Evolutionary conservation across 2,888 invertebrate species (phyloP).

Genomic region (Petrophora chlorosata): DNA sequence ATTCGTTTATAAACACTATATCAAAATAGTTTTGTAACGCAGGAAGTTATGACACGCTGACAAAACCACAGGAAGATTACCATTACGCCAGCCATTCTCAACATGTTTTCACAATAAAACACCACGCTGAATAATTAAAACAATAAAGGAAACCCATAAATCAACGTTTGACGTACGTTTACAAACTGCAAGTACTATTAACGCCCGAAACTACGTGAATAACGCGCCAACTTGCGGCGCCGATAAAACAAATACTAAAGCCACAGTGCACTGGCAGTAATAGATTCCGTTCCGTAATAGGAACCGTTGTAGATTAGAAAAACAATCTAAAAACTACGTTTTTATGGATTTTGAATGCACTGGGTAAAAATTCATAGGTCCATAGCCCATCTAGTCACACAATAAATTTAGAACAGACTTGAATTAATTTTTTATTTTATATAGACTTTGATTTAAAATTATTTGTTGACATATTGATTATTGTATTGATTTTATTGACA

Average conservation of each 20-base stretch:
- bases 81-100: not conserved
- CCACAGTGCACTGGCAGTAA: constrained; percentile 2
- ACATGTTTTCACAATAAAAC: constrained; percentile 2
- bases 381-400: too few species aligned
- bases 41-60: not conserved
- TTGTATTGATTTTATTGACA: too few species aligned
- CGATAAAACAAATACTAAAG: constrained; percentile 38
- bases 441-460: too few species aligned
- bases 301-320: too few species aligned
- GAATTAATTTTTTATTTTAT: too few species aligned
- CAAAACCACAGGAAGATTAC: not conserved
- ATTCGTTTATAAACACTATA: too few species aligned
- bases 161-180: constrained; percentile 34
- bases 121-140: constrained; percentile 4
- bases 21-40: too few species aligned
- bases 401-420: too few species aligned
- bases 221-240: constrained; percentile 36
- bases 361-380: too few species aligned
- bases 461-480: too few species aligned
- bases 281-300: not conserved
- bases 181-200: constrained; percentile 39
- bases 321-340: too few species aligned
- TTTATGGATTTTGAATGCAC: too few species aligned
- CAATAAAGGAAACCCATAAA: constrained; percentile 23
- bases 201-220: constrained; percentile 38